Percentiles rank a stretch among this genome's conserved stretches.
Conservation (phyloP, 2,113 vertebrate genomes). For the Halichoeres trimaculatus region DNA sequence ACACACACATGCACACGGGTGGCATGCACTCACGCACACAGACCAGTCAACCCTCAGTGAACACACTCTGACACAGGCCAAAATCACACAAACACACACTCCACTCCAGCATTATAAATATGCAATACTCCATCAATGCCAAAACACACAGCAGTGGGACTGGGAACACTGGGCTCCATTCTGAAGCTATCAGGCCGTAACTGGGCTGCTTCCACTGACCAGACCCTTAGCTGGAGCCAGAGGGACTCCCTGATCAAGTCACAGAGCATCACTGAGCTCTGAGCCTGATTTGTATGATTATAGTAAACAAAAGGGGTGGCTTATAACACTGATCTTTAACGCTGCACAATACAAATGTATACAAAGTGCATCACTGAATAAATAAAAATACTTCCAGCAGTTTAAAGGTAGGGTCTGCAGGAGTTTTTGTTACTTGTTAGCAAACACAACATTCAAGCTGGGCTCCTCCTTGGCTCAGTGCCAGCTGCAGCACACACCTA, state of each 20-base stretch:
- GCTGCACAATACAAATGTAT: not conserved
- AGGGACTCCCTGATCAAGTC: not conserved
- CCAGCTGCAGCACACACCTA: too few species aligned
- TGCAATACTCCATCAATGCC: conserved; percentile 13
- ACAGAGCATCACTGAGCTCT: not conserved
- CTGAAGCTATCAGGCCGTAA: conserved; percentile 6
- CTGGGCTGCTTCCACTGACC: not conserved
- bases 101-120: conserved; percentile 34
- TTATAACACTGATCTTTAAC: not conserved
- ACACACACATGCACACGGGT: not conserved
- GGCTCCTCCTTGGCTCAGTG: too few species aligned
- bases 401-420: too few species aligned
- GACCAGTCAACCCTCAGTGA: not conserved
- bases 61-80: conserved; percentile 4
- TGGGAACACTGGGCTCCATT: conserved; percentile 2
- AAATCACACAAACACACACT: conserved; percentile 9
- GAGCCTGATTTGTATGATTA: not conserved
- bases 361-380: too few species aligned
- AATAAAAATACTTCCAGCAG: too few species aligned
- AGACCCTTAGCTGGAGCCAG: not conserved
- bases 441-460: too few species aligned
- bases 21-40: conserved; percentile 5
- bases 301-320: not conserved
- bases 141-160: conserved; percentile 6
- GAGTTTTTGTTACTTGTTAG: too few species aligned